Percentiles rank a stretch among this genome's conserved stretches.
These are phyloP conservation scores for Aphidius gifuensis DNA, from an alignment of 1,140 invertebrate species.

Conservation along the genomic window DNA sequence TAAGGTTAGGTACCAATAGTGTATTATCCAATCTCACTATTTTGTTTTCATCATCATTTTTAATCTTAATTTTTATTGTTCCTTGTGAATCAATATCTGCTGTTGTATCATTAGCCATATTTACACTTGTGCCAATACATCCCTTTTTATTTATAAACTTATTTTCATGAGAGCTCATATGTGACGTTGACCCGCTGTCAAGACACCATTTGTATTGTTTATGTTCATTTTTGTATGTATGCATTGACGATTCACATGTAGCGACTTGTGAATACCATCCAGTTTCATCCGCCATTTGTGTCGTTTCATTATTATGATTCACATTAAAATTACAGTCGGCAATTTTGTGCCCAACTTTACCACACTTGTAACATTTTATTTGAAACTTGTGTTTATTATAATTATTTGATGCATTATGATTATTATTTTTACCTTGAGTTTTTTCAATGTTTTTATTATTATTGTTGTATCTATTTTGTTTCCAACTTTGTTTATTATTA, in stretches of 20 bases:
- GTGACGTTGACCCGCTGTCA: conserved; percentile 23
- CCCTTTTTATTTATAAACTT: conserved; percentile 1
- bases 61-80: conserved; percentile 15
- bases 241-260: neutral
- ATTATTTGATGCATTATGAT: no score
- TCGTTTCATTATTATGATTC: neutral
- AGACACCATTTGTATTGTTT: conserved; percentile 15
- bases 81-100: conserved; percentile 18
- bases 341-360: neutral
- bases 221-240: neutral
- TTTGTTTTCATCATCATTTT: conserved; percentile 2
- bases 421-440: neutral
- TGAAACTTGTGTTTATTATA: no score
- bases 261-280: conserved; percentile 4
- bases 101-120: conserved; percentile 20
- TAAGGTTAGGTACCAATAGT: conserved; percentile 32
- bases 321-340: no score
- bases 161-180: conserved; percentile 17
- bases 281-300: no score
- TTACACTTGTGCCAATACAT: conserved; percentile 2
- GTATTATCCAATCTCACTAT: conserved; percentile 26
- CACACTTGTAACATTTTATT: neutral
- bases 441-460: neutral
- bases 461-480: neutral
- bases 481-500: neutral